Conservation (phyloP, 2,797 vertebrate genomes). For the Aeoliscus strigatus region DNA sequence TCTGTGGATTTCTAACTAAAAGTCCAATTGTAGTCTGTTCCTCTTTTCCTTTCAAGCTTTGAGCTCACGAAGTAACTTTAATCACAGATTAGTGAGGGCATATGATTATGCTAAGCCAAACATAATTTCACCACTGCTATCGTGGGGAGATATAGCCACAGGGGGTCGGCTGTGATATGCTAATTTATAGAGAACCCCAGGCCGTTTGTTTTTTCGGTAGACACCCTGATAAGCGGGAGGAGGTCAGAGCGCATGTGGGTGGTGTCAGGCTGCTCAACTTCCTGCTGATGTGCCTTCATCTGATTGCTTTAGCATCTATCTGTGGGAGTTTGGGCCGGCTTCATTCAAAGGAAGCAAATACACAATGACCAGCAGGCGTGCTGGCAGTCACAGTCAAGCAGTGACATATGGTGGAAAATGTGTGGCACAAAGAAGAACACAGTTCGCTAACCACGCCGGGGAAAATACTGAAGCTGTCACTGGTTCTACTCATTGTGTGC, state of each 20-base stretch:
- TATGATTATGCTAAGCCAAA: slow-evolving; percentile 49
- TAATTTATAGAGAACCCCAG: slow-evolving; percentile 49
- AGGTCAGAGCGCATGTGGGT: slow-evolving; percentile 10
- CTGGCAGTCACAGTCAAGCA: slow-evolving; percentile 5
- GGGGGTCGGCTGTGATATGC: slow-evolving; percentile 39
- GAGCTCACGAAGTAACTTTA: slow-evolving; percentile 38
- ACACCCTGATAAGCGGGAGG: slow-evolving; percentile 21
- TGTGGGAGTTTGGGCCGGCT: too few relatives aligned
- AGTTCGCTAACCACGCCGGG: slow-evolving; percentile 3
- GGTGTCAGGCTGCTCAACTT: neutral
- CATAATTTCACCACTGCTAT: slow-evolving; percentile 41
- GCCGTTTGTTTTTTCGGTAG: slow-evolving; percentile 8
- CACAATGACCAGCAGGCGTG: slow-evolving; percentile 4
- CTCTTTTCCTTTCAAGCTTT: neutral
- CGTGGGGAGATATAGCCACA: slow-evolving; percentile 32
- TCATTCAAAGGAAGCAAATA: slow-evolving; percentile 1
- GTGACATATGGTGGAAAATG: slow-evolving; percentile 41
- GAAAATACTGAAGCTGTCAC: slow-evolving; percentile 17
- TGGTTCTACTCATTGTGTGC: neutral
- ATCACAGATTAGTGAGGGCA: slow-evolving; percentile 43
- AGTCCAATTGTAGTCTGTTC: too few relatives aligned
- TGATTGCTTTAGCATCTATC: too few relatives aligned
- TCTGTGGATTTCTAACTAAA: too few relatives aligned
- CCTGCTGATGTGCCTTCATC: slow-evolving; percentile 10
- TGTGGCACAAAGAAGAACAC: slow-evolving; percentile 12